Conservation (phyloP, 2,113 vertebrate species). For the Coracopsis vasa region DNA sequence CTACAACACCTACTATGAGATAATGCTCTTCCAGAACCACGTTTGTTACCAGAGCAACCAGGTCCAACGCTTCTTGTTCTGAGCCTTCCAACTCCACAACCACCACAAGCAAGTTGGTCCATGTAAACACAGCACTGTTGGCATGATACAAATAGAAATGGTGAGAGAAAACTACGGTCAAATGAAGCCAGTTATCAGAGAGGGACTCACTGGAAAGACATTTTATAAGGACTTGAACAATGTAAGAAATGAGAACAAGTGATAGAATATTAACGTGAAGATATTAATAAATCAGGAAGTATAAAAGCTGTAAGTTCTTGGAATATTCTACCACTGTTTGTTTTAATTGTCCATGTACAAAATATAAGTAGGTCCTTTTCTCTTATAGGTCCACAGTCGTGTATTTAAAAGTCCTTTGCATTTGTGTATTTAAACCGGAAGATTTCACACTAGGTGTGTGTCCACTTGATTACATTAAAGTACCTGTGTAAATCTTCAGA, state of each 20-base stretch:
- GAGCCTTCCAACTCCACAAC: conserved; percentile 95
- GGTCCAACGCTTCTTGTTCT: conserved; percentile 91
- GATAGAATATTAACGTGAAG: background rate
- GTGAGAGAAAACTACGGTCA: background rate
- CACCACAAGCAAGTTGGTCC: conserved; percentile 96
- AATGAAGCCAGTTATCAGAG: background rate
- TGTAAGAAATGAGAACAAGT: background rate
- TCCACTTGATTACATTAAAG: background rate
- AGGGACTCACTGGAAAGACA: background rate
- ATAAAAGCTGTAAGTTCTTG: background rate
- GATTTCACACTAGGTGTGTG: background rate
- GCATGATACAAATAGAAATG: background rate
- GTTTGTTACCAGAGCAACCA: conserved; percentile 91
- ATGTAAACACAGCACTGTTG: conserved; percentile 93
- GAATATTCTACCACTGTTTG: background rate
- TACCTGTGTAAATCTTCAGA: background rate
- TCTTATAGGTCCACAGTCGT: background rate
- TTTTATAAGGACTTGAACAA: background rate
- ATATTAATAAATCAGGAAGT: background rate
- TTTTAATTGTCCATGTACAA: background rate
- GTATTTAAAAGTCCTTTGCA: background rate
- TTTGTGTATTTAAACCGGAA: background rate
- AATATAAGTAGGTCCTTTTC: background rate
- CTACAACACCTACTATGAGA: conserved; percentile 93
- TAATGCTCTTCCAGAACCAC: conserved; percentile 95